Percentiles rank a stretch among this genome's conserved stretches.
phyloP scores from a whole-genome alignment of 2,113 vertebrate genomes.

The Myanophis thanlyinensis region DNA sequence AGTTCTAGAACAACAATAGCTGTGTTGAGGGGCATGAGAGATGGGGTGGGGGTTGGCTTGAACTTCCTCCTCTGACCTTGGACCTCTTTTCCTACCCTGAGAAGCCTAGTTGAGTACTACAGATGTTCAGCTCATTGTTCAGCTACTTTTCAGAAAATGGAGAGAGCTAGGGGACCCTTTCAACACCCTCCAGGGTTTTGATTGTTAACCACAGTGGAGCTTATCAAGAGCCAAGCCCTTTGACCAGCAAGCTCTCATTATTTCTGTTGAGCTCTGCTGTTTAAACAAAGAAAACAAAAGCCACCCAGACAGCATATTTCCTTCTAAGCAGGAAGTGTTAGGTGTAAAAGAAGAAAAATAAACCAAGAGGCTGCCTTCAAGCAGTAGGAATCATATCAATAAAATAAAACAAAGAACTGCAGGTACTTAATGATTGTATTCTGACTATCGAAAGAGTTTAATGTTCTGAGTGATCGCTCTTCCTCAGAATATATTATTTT shows the following conservation, averaged over 20 bases:
- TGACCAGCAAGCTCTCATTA: background rate
- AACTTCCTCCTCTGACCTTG: background rate
- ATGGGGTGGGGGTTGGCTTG: background rate
- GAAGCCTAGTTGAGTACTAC: background rate
- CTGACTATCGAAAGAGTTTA: background rate
- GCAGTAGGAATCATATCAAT: background rate
- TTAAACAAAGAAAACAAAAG: background rate
- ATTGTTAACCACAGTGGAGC: background rate
- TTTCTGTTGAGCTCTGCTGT: background rate
- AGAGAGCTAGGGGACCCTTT: background rate
- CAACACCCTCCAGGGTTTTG: background rate
- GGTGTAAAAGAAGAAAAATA: background rate
- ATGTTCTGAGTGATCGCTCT: background rate
- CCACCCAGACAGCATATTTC: background rate
- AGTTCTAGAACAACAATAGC: background rate
- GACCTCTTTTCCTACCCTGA: background rate
- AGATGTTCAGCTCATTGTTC: background rate
- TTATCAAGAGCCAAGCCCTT: background rate
- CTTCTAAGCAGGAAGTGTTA: background rate
- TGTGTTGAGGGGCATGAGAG: background rate
- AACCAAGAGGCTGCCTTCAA: background rate
- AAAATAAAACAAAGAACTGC: background rate
- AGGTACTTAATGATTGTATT: background rate
- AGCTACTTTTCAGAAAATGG: background rate
- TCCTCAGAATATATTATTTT: background rate